Evolutionary conservation across 2,113 vertebrate species (phyloP).

Genomic region (Hemicordylus capensis): DNA sequence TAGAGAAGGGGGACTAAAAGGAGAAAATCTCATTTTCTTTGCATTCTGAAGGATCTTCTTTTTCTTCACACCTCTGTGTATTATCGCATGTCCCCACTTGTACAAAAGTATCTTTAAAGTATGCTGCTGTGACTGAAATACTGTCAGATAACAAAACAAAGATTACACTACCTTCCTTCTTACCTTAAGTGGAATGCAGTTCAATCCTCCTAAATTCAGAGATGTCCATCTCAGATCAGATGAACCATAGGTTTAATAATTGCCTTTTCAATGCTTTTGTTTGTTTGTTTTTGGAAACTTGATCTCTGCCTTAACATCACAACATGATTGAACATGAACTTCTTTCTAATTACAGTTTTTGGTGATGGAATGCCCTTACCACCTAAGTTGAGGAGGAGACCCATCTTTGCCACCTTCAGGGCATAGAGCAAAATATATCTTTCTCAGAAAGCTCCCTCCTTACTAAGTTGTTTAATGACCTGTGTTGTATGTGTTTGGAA

Average conservation of each 20-base stretch:
- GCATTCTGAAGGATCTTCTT: neutral
- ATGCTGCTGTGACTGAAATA: neutral
- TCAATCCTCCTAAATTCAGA: neutral
- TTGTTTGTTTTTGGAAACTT: neutral
- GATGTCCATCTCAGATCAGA: slow-evolving; percentile 14
- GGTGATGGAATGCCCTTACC: slow-evolving; percentile 52
- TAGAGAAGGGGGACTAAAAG: too few relatives aligned
- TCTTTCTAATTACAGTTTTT: slow-evolving; percentile 24
- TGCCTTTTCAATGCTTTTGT: neutral
- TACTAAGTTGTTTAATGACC: neutral
- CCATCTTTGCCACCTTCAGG: neutral
- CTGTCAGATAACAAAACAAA: neutral
- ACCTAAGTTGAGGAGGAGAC: slow-evolving; percentile 28
- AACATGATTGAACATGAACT: slow-evolving; percentile 6
- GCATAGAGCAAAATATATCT: slow-evolving; percentile 13
- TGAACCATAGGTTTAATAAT: neutral
- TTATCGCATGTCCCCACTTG: neutral
- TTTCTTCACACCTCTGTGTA: neutral
- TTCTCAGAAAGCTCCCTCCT: slow-evolving; percentile 21
- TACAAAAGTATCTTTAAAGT: neutral
- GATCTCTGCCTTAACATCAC: neutral
- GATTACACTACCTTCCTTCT: neutral
- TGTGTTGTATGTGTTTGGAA: slow-evolving; percentile 20
- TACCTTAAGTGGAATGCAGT: neutral
- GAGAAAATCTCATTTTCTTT: neutral